A percentile compares a stretch with the other conserved stretches of the same genome.
phyloP scores from a whole-genome alignment of 1,140 invertebrate species.

The Vanessa tameamea region DNA sequence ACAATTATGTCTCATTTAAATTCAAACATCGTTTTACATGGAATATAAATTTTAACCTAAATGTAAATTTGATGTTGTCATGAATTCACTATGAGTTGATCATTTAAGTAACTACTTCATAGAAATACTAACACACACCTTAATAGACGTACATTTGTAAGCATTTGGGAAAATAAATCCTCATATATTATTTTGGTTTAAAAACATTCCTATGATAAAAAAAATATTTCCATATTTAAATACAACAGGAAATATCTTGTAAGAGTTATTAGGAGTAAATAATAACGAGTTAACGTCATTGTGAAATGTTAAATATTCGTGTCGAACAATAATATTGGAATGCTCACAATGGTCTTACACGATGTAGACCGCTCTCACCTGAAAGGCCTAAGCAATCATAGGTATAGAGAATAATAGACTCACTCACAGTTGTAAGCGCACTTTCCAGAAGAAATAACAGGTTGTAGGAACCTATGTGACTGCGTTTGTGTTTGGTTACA shows the following conservation, averaged over 20 bases:
- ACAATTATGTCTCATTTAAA: too few species aligned
- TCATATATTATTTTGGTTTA: too few species aligned
- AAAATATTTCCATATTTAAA: too few species aligned
- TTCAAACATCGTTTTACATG: too few species aligned
- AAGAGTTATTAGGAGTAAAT: conserved; percentile 10
- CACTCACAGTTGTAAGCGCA: conserved; percentile 31
- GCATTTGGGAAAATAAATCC: too few species aligned
- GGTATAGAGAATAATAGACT: conserved; percentile 35
- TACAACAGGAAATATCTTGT: neutral
- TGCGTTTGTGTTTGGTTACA: neutral
- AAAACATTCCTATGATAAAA: too few species aligned
- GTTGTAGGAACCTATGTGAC: conserved; percentile 20
- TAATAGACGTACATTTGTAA: too few species aligned
- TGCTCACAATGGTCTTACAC: conserved; percentile 33
- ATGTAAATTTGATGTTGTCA: too few species aligned
- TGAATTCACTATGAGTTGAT: too few species aligned
- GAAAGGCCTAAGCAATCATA: conserved; percentile 39
- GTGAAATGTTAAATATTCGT: conserved; percentile 28
- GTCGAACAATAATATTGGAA: conserved; percentile 34
- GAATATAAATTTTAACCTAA: too few species aligned
- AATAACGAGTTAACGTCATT: conserved; percentile 32
- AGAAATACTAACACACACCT: too few species aligned
- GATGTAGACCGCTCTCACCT: conserved; percentile 45
- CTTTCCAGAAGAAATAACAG: conserved; percentile 39
- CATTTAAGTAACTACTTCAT: too few species aligned